Percentiles rank a stretch among this genome's conserved stretches.
Evolutionary conservation across 2,888 invertebrate genomes (phyloP).

Genomic region (Ichneumoninae sp.): DNA sequence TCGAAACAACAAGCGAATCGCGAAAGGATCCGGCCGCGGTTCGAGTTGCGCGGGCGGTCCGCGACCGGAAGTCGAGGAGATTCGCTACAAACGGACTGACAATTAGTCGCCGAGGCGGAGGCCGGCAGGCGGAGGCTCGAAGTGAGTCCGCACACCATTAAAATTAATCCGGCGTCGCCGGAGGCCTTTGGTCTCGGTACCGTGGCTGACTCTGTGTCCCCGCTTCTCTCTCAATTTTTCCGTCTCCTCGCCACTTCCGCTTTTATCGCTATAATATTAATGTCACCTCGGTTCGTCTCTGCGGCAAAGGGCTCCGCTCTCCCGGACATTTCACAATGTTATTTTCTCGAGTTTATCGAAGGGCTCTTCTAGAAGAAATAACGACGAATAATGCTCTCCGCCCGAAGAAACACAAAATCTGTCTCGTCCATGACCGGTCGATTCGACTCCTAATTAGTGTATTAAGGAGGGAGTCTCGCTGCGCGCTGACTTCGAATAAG

Average conservation of each 20-base stretch:
- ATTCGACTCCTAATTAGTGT: neutral
- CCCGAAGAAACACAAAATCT: neutral
- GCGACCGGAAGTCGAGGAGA: slow-evolving; percentile 65
- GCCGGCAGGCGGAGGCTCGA: slow-evolving; percentile 31
- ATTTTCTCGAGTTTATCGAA: neutral
- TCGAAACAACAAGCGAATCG: slow-evolving; percentile 39
- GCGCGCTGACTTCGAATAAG: too few species aligned
- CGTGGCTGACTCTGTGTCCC: neutral
- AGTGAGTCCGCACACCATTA: slow-evolving; percentile 59
- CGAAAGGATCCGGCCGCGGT: slow-evolving; percentile 11
- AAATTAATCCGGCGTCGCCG: slow-evolving; percentile 62
- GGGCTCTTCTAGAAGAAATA: neutral
- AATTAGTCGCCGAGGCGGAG: slow-evolving; percentile 56
- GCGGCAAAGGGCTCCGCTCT: neutral
- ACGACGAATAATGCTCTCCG: neutral
- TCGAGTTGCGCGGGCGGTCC: slow-evolving; percentile 49
- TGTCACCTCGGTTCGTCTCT: slow-evolving; percentile 20
- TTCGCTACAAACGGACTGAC: slow-evolving; percentile 66
- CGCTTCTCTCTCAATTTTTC: slow-evolving; percentile 19
- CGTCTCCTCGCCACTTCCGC: slow-evolving; percentile 44
- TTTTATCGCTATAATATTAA: slow-evolving; percentile 43
- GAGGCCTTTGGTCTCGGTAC: slow-evolving; percentile 46
- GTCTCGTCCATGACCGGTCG: neutral
- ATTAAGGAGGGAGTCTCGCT: neutral
- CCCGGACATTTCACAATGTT: neutral